These are phyloP conservation scores for Drosophila murphyi DNA, from an alignment of 1,140 invertebrate genomes.

Conservation along the genomic window DNA sequence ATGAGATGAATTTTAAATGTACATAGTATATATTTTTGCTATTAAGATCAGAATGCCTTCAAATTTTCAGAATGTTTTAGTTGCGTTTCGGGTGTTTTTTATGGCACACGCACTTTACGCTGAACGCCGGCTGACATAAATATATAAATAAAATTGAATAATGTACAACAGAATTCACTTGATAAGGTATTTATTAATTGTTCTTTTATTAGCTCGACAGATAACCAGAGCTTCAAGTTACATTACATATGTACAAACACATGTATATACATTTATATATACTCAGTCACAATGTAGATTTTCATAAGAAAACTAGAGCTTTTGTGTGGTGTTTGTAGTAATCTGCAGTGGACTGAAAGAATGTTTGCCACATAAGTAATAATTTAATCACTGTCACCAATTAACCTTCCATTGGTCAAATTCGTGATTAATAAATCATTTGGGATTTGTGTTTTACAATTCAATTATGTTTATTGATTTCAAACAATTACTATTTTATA, in stretches of 20 bases:
- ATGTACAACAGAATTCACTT: conserved; percentile 34
- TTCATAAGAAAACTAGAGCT: too few species aligned
- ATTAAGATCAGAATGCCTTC: not conserved
- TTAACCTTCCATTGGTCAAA: conserved; percentile 11
- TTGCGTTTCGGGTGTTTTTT: conserved; percentile 25
- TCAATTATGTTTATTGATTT: too few species aligned
- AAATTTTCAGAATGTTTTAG: conserved; percentile 25
- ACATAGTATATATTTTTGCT: not conserved
- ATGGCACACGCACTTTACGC: conserved; percentile 13
- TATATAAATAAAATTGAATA: not conserved
- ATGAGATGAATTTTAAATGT: conserved; percentile 12
- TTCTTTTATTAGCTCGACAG: conserved; percentile 9
- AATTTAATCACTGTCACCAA: conserved; percentile 31
- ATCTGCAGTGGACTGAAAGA: not conserved
- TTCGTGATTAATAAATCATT: conserved; percentile 10
- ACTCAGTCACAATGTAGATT: not conserved
- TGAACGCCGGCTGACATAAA: not conserved
- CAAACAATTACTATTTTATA: not conserved
- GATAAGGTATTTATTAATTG: conserved; percentile 34
- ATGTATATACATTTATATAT: not conserved
- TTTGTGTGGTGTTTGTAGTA: not conserved
- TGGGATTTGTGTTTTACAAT: too few species aligned
- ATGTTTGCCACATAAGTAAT: conserved; percentile 15
- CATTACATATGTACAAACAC: not conserved
- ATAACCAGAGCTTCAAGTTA: conserved; percentile 22